Percentiles rank a stretch among this genome's conserved stretches.
phyloP scores from a whole-genome alignment of 2,113 vertebrate species.

The Catharus bicknelli region DNA sequence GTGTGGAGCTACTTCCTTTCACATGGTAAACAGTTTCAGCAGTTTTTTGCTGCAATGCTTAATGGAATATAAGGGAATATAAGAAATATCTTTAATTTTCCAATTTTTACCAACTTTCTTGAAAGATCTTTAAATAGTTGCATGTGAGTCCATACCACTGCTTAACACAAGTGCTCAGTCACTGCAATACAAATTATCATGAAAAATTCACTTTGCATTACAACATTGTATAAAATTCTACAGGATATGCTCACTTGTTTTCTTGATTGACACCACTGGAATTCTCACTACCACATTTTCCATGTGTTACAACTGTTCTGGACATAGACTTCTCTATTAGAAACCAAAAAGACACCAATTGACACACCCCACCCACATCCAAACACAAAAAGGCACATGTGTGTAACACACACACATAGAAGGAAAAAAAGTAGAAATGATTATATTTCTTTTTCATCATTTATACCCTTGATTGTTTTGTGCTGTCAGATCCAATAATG shows the following conservation, averaged over 20 bases:
- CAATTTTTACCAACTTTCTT: constrained; percentile 14
- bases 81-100: background rate
- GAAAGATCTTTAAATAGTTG: background rate
- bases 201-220: constrained; percentile 2
- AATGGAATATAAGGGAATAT: background rate
- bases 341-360: background rate
- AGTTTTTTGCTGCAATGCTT: background rate
- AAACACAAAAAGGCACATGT: background rate
- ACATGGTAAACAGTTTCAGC: background rate
- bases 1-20: background rate
- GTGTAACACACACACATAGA: fast-evolving
- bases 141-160: background rate
- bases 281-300: background rate
- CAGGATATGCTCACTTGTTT: background rate
- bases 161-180: background rate
- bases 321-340: background rate
- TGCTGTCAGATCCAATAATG: background rate
- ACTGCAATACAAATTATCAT: background rate
- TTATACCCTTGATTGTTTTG: background rate
- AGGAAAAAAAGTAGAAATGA: background rate
- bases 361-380: fast-evolving
- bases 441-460: background rate
- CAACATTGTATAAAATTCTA: background rate
- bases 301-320: background rate
- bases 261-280: background rate